Base-by-base conservation (phyloP, 2,113 vertebrate species). In the Pedionomus torquatus region DNA sequence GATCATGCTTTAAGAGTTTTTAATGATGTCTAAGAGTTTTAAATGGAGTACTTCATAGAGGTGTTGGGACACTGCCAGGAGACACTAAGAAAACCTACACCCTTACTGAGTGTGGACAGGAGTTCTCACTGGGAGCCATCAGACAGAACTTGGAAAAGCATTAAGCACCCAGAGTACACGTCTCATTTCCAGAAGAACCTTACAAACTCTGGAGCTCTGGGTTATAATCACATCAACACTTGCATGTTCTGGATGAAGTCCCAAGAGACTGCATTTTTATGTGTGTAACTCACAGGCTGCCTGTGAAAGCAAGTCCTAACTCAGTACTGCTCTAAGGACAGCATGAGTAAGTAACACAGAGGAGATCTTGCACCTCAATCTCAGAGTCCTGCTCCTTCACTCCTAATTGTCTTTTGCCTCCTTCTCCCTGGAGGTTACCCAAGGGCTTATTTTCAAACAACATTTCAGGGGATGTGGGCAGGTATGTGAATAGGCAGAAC, bases 311-410 rank as follows among this genome's bases (percentile, higher is more conserved):
- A 57, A 39, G 33, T 54, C 31, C 44, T 58, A 66, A 91, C 37
- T n/a, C 46, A 15, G 28, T 44, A 16, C 21, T 0, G 2, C 41
- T 39, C 18, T 11, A 44, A 18, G 18, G 28, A 74, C 0, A 0
- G 8, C 49, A 54, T 3, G 1, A 74, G 7, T 31, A 60, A 60
- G 17, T 49, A 44, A 55, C 15, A 31, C 0, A 7, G 57, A 78
- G 11, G 31, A 48, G 49, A 31, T 9, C 14, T 57, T 52, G 46
- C 19, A 46, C 10, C 37, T 54, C 14, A 70, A 52, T 63, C 23
- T 35, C 25, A 10, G 31, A 43, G 41, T 52, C 43, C n/a, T 75
- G n/a, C 17, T 82, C 43, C 25, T 14, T 89, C 24, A 57, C 11
- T 11, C 16, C 17, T 30, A 78, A 19, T 8, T 0, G 4, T 11